These are phyloP conservation scores for Calephelis perditalis DNA, from an alignment of 2,888 invertebrate species.

Conservation along the genomic window DNA sequence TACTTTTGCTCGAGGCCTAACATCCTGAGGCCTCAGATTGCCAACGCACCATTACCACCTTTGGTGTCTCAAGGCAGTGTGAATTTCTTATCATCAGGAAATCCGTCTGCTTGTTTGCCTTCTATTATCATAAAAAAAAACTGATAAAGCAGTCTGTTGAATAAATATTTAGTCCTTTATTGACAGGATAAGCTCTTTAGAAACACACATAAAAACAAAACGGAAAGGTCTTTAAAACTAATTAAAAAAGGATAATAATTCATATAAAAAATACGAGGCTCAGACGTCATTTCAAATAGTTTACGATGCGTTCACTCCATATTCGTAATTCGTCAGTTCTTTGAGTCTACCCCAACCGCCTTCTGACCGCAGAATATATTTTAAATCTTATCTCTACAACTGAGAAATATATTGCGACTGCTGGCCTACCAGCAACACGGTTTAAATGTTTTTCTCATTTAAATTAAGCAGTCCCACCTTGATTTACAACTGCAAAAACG, in stretches of 20 bases:
- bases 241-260: slow-evolving; percentile 10
- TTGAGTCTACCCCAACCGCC: slow-evolving; percentile 1
- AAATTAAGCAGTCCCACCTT: slow-evolving; percentile 28
- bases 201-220: too few relatives aligned
- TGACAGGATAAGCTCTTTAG: too few relatives aligned
- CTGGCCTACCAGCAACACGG: slow-evolving; percentile 25
- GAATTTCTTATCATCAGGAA: too few relatives aligned
- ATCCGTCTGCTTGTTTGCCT: too few relatives aligned
- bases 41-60: too few relatives aligned
- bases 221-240: too few relatives aligned
- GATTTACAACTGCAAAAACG: slow-evolving; percentile 31
- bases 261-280: slow-evolving; percentile 16
- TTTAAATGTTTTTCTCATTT: slow-evolving; percentile 32
- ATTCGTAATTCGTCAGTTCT: slow-evolving; percentile 24
- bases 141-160: too few relatives aligned
- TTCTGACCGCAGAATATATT: slow-evolving; percentile 27
- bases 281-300: slow-evolving; percentile 13
- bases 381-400: slow-evolving; percentile 26
- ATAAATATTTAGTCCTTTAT: too few relatives aligned
- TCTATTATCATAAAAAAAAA: too few relatives aligned
- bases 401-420: slow-evolving; percentile 30
- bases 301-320: slow-evolving; percentile 20
- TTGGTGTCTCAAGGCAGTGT: too few relatives aligned
- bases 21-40: too few relatives aligned
- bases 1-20: too few relatives aligned